A percentile compares a stretch with the other conserved stretches of the same genome.
Evolutionary conservation across 2,797 vertebrate genomes (phyloP).

Genomic region (Dermochelys coriacea): DNA sequence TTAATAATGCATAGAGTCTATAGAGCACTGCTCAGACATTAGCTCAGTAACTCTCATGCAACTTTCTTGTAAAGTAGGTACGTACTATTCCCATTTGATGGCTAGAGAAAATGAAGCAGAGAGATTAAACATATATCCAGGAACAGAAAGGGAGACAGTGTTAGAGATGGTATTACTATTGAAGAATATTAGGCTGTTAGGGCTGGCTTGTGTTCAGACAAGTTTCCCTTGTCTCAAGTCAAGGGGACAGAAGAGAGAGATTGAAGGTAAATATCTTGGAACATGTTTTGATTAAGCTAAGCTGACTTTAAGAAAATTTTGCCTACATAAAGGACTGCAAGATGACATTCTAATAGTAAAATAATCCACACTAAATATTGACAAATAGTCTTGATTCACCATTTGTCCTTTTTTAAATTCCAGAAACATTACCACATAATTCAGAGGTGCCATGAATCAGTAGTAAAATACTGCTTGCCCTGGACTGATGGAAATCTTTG

Average conservation of each 20-base stretch:
- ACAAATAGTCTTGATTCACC: not conserved
- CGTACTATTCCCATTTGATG: not conserved
- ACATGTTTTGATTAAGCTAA: not conserved
- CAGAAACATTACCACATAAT: not conserved
- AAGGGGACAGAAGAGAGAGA: not conserved
- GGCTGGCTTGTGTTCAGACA: not conserved
- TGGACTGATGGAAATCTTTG: not conserved
- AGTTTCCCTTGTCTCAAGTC: not conserved
- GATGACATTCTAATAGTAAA: not conserved
- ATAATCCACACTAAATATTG: not conserved
- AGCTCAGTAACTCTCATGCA: not conserved
- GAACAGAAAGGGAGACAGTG: not conserved
- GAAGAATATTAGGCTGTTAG: not conserved
- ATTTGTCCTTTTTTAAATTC: not conserved
- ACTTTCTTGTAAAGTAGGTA: not conserved
- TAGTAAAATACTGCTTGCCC: not conserved
- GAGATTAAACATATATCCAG: not conserved
- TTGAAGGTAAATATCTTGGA: not conserved
- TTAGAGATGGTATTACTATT: not conserved
- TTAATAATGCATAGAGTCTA: not conserved
- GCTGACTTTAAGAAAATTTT: not conserved
- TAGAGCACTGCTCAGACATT: not conserved
- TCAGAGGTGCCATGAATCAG: not conserved
- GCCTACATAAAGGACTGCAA: not conserved
- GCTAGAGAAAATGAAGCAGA: not conserved